Percentiles rank a stretch among this genome's conserved stretches.
phyloP scores from a whole-genome alignment of 2,113 vertebrate genomes.

The Chionomys nivalis region DNA sequence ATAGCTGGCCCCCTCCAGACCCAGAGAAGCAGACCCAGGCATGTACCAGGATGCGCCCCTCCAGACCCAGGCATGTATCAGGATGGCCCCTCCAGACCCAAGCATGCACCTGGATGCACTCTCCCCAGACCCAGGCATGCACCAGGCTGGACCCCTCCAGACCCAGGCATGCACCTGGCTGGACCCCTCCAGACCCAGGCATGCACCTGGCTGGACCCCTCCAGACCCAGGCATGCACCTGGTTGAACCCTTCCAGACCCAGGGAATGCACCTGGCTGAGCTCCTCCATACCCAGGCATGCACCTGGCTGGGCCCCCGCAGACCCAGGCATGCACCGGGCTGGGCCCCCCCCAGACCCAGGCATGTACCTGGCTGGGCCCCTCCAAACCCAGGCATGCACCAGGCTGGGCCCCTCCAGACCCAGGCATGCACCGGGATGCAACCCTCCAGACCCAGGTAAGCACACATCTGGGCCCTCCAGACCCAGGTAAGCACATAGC shows the following conservation, averaged over 20 bases:
- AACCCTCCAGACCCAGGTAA: background rate
- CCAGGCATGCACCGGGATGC: constrained; percentile 57
- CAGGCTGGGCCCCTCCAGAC: constrained; percentile 1
- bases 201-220: constrained; percentile 19
- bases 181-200: background rate
- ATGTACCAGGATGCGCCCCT: background rate
- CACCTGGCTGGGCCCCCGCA: background rate
- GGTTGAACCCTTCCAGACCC: constrained; percentile 19
- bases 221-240: background rate
- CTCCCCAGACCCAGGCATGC: background rate
- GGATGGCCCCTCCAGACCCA: background rate
- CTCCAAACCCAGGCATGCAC: background rate
- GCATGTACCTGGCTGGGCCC: constrained; percentile 33
- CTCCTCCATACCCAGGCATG: constrained; percentile 44
- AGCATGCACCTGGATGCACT: constrained; percentile 5
- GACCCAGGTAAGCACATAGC: accelerated
- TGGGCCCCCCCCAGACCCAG: constrained; percentile 51
- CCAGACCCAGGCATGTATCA: constrained; percentile 65
- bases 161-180: background rate
- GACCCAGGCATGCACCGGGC: background rate
- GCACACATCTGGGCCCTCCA: background rate
- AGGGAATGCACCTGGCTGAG: constrained; percentile 48
- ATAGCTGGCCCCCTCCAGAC: background rate
- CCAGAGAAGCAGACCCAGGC: background rate
- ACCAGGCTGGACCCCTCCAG: background rate